Conservation (phyloP, 1,140 invertebrate genomes). For the Drosophila lacertosa region DNA sequence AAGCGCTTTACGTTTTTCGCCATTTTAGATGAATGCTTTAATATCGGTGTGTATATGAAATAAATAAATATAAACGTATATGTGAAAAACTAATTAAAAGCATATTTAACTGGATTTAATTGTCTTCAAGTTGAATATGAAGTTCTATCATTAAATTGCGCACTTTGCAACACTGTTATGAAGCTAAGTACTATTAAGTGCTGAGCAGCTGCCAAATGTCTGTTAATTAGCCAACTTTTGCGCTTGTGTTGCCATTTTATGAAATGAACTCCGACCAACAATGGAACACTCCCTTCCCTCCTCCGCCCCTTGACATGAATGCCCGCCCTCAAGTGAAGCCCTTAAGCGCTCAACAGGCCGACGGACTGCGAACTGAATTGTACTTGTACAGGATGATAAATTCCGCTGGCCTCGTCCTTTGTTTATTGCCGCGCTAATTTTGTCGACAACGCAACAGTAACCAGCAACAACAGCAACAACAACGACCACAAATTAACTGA, state of each 20-base stretch:
- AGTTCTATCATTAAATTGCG: not conserved
- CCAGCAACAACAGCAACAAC: slow-evolving; percentile 19
- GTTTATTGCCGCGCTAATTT: slow-evolving; percentile 29
- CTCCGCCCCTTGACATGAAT: not conserved
- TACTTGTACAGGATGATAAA: slow-evolving; percentile 33
- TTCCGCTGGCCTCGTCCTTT: slow-evolving; percentile 13
- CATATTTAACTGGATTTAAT: not conserved
- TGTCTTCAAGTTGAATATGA: not conserved
- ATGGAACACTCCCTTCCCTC: not conserved
- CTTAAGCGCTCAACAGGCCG: slow-evolving; percentile 1
- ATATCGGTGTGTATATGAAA: slow-evolving; percentile 66
- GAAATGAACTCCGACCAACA: not conserved
- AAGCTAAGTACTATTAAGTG: slow-evolving; percentile 8
- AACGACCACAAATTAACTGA: not conserved
- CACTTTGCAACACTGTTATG: not conserved
- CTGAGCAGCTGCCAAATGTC: slow-evolving; percentile 4
- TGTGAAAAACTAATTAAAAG: slow-evolving; percentile 38
- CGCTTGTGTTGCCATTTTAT: slow-evolving; percentile 29
- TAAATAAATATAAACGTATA: slow-evolving; percentile 20
- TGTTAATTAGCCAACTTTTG: slow-evolving; percentile 65
- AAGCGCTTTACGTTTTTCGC: slow-evolving; percentile 38
- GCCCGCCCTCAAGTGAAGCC: not conserved
- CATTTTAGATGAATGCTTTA: slow-evolving; percentile 59
- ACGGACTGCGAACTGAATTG: slow-evolving; percentile 3
- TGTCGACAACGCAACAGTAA: slow-evolving; percentile 34